A percentile compares a stretch with the other conserved stretches of the same genome.
These are phyloP conservation scores for Thaumetopoea pityocampa DNA, from an alignment of 1,140 invertebrate genomes.

Conservation along the genomic window DNA sequence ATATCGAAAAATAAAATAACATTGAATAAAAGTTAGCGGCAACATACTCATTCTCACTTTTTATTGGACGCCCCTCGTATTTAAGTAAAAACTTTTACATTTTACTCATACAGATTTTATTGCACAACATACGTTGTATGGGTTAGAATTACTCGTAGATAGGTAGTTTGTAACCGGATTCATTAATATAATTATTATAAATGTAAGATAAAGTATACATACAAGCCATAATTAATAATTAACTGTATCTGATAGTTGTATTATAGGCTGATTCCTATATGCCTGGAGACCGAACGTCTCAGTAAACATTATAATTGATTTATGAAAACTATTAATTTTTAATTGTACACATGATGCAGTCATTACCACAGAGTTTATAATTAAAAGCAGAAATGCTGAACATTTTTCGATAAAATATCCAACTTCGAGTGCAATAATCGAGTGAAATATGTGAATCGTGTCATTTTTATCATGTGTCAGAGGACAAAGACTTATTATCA, in stretches of 20 bases:
- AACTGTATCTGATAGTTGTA: slow-evolving; percentile 13
- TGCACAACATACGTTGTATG: no score
- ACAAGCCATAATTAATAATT: slow-evolving; percentile 9
- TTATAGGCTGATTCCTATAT: slow-evolving; percentile 23
- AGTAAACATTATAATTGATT: slow-evolving; percentile 31
- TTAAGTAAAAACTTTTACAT: no score
- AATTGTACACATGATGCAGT: slow-evolving; percentile 25
- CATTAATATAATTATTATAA: no score
- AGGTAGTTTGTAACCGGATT: no score
- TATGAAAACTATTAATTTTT: slow-evolving; percentile 33
- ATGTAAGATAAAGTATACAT: slow-evolving; percentile 7
- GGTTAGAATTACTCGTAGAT: no score
- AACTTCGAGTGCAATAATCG: slow-evolving; percentile 16
- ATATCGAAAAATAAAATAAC: no score
- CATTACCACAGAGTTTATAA: slow-evolving; percentile 21
- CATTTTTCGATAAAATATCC: slow-evolving; percentile 19
- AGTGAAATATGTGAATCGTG: slow-evolving; percentile 19
- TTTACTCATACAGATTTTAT: no score
- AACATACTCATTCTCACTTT: no score
- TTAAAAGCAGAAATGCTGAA: slow-evolving; percentile 10
- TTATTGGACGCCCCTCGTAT: no score
- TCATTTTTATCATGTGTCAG: slow-evolving; percentile 22
- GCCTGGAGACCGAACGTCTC: slow-evolving; percentile 5
- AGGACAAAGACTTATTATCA: slow-evolving; percentile 9
- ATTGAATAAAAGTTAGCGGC: no score